Evolutionary conservation across 2,888 invertebrate species (phyloP), one percentile per base, ranked within the genome.

Genomic region (Scotopteryx bipunctaria): DNA sequence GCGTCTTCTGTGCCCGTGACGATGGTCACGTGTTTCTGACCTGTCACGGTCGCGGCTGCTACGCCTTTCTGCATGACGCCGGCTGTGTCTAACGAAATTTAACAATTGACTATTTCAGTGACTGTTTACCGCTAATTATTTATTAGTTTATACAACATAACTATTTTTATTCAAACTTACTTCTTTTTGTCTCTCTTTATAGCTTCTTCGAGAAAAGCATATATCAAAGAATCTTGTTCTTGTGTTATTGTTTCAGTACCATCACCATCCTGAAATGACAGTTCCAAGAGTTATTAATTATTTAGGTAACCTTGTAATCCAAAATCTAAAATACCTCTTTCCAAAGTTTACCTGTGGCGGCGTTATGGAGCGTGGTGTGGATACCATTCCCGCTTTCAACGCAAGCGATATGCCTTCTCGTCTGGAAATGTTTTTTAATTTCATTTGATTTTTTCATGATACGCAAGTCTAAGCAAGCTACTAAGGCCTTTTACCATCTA

Each of bases 161-260:
- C n/a, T n/a, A n/a, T n/a, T n/a, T n/a, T n/a, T n/a, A n/a, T n/a
- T 1, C 4, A 1, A 36, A 69, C 80, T 78, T 49, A 88, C 89
- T 81, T 86, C 56, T 76, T 85, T 62, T 87, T 89, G 47, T 89
- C 87, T 27, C 71, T 76, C 58, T 86, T 88, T 9, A 88, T 76
- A 6, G 87, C 86, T 61, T 90, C 86, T 59, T 88, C 87, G n/a
- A 89, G 61, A 60, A 83, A 83, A 3, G 83, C 73, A 57, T 89
- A 89, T 44, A 89, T 81, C 37, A 85, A 79, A 0, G 88, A 89
- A 60, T 85, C 86, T 42, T 86, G 81, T 37, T 87, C 86, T 38
- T 72, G 76, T 0, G 81, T 74, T 9, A 78, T 51, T 0, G 69
- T 56, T 9, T 78, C 82, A 1, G 61, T 54, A 5, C 56, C 66